Evolutionary conservation across 1,140 invertebrate species (phyloP).

Genomic region (Scylla paramamosain): DNA sequence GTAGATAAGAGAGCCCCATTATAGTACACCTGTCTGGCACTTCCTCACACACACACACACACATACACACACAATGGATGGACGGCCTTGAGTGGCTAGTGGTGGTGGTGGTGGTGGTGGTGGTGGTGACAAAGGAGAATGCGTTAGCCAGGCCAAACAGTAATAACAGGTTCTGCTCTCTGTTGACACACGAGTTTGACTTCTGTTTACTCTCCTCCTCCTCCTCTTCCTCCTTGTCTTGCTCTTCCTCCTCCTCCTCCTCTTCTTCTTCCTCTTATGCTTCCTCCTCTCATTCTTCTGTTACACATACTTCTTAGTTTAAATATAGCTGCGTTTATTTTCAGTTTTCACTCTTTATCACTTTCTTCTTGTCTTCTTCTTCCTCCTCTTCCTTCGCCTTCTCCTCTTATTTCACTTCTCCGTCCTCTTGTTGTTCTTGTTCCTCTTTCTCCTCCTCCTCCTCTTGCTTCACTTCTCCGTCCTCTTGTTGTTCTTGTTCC

Average conservation of each 20-base stretch:
- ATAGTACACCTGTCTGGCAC: neutral
- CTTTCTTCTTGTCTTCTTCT: neutral
- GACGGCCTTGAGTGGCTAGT: neutral
- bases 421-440: no score
- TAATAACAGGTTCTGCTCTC: neutral
- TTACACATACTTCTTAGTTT: neutral
- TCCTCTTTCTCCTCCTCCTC: no score
- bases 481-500: neutral
- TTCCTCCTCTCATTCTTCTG: neutral
- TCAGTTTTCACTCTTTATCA: no score
- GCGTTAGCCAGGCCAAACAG: neutral
- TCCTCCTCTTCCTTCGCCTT: neutral
- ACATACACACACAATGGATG: conserved; percentile 27
- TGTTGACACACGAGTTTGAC: neutral
- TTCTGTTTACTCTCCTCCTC: neutral
- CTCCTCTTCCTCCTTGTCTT: neutral
- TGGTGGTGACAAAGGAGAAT: neutral
- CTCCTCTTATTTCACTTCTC: neutral
- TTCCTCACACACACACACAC: conserved; percentile 42
- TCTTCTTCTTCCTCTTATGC: neutral
- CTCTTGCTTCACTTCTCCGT: neutral
- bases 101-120: neutral
- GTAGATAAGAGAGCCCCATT: neutral
- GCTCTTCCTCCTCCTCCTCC: neutral
- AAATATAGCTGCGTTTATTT: no score